phyloP scores from a whole-genome alignment of 2,797 vertebrate species.

The Pachyuromys duprasi region DNA sequence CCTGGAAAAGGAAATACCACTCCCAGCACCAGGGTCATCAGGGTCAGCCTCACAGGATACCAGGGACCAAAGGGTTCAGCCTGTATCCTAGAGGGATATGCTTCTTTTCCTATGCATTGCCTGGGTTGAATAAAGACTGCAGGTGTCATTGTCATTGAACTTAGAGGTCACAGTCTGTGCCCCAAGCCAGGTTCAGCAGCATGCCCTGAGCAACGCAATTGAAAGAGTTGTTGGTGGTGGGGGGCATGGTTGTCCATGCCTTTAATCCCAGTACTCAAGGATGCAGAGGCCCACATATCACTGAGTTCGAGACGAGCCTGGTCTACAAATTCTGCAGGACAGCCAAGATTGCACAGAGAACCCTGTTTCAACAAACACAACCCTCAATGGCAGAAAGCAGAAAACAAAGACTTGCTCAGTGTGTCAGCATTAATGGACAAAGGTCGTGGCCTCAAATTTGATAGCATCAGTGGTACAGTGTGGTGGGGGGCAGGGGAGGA shows the following conservation, averaged over 20 bases:
- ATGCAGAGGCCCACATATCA: too few relatives aligned
- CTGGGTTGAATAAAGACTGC: too few relatives aligned
- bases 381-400: background rate
- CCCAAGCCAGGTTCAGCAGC: background rate
- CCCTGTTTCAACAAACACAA: too few relatives aligned
- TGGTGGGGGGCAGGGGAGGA: background rate
- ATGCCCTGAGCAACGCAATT: background rate
- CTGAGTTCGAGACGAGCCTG: too few relatives aligned
- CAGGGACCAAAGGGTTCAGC: background rate
- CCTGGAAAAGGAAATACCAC: background rate
- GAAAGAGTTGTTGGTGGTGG: background rate
- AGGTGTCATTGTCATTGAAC: background rate
- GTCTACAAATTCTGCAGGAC: too few relatives aligned
- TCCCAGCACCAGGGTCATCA: background rate
- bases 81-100: too few relatives aligned
- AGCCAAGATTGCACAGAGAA: too few relatives aligned
- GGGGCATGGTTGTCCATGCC: too few relatives aligned
- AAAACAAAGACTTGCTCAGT: background rate
- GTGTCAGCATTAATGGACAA: too few relatives aligned
- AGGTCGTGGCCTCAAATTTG: background rate
- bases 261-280: too few relatives aligned
- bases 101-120: background rate
- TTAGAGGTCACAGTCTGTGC: background rate
- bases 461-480: background rate
- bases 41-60: background rate